A percentile compares a stretch with the other conserved stretches of the same genome.
These are phyloP conservation scores for Ophiodon elongatus DNA, from an alignment of 2,113 vertebrate genomes.

Conservation along the genomic window DNA sequence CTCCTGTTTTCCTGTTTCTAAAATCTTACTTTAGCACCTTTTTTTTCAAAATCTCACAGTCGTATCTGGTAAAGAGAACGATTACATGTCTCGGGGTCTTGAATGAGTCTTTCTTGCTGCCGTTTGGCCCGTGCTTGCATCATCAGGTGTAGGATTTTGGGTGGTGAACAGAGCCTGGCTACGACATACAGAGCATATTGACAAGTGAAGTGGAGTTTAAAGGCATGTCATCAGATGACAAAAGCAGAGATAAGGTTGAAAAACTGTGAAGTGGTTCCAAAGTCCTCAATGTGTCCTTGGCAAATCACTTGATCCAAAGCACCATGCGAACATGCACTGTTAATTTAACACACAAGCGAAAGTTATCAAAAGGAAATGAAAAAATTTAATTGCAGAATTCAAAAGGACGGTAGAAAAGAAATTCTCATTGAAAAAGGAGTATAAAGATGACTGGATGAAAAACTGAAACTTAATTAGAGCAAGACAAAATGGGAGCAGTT, in stretches of 20 bases:
- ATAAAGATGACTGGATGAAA: background rate
- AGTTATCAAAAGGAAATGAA: background rate
- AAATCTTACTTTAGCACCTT: background rate
- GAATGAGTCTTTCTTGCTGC: slow-evolving; percentile 53
- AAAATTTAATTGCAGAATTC: background rate
- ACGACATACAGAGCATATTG: slow-evolving; percentile 16
- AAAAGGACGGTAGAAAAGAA: background rate
- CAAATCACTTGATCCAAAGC: slow-evolving; percentile 6
- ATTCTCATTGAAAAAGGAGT: background rate
- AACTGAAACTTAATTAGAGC: background rate
- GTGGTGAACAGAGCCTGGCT: slow-evolving; percentile 33
- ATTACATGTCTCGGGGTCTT: slow-evolving; percentile 36
- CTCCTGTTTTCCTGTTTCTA: background rate
- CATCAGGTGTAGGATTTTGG: slow-evolving; percentile 53
- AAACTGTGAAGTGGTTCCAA: background rate
- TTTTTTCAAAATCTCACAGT: slow-evolving; percentile 8
- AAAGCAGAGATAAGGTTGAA: slow-evolving; percentile 32
- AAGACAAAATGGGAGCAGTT: background rate
- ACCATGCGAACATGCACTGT: background rate
- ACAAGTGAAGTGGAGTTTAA: slow-evolving; percentile 40
- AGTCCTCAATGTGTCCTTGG: slow-evolving; percentile 23
- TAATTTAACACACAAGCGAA: background rate
- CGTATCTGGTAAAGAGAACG: slow-evolving; percentile 30
- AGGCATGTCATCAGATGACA: slow-evolving; percentile 39
- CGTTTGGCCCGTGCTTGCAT: slow-evolving; percentile 63